These are phyloP conservation scores for Phocides pigmalion DNA, from an alignment of 1,140 invertebrate genomes.

Conservation along the genomic window DNA sequence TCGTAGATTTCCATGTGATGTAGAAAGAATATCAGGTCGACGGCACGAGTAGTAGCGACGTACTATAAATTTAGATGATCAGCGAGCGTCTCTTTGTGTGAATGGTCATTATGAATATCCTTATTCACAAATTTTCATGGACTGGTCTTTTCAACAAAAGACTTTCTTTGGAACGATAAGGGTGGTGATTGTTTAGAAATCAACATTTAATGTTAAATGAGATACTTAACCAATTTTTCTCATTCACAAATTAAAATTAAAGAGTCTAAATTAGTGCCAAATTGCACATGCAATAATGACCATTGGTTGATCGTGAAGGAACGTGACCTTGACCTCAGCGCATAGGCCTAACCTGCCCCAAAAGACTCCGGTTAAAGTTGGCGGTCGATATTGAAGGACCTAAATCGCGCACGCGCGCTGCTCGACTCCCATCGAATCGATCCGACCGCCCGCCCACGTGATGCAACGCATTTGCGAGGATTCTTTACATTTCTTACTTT, in stretches of 20 bases:
- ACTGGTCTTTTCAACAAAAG: no score
- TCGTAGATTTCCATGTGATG: no score
- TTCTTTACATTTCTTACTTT: conserved; percentile 52
- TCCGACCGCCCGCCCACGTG: conserved; percentile 71
- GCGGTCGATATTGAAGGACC: conserved; percentile 72
- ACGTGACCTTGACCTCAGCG: conserved; percentile 79
- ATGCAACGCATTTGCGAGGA: conserved; percentile 77
- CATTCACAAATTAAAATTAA: not conserved
- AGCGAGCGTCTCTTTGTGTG: no score
- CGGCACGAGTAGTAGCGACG: no score
- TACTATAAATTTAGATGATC: no score
- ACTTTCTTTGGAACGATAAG: no score
- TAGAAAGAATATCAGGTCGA: no score
- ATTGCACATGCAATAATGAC: not conserved
- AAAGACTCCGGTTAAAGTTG: conserved; percentile 73
- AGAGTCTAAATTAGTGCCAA: not conserved
- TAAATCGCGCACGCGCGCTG: conserved; percentile 69
- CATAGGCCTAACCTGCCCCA: conserved; percentile 82
- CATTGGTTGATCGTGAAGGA: conserved; percentile 56
- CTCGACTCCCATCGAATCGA: conserved; percentile 62
- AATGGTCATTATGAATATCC: no score
- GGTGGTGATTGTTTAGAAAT: no score
- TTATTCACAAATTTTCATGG: no score
- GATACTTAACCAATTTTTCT: not conserved
- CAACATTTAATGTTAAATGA: not conserved